Evolutionary conservation across 2,797 vertebrate genomes (phyloP).

Genomic region (Cryptoblepharus egeriae): DNA sequence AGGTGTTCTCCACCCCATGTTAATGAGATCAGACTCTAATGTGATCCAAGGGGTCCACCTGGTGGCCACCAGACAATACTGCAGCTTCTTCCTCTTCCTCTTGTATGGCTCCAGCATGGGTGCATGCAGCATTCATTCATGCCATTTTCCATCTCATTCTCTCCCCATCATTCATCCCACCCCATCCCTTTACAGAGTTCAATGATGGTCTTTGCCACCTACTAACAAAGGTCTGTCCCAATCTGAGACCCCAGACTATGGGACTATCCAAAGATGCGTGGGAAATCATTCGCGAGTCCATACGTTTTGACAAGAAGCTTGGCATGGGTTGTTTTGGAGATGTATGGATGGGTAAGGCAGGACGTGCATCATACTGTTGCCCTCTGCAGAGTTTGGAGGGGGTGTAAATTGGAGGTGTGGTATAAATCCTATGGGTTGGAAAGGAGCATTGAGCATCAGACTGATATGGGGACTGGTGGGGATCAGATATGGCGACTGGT

Average conservation of each 20-base stretch:
- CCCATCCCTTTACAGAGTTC: slow-evolving; percentile 77
- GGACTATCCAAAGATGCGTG: slow-evolving; percentile 94
- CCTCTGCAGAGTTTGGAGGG: not conserved
- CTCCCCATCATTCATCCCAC: not conserved
- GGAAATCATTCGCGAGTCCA: slow-evolving; percentile 88
- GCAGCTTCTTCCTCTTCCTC: slow-evolving; percentile 6
- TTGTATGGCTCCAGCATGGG: not conserved
- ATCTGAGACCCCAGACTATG: slow-evolving; percentile 89
- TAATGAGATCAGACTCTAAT: rapidly evolving
- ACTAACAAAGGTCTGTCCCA: slow-evolving; percentile 85
- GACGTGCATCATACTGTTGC: not conserved
- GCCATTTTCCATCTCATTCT: slow-evolving; percentile 18
- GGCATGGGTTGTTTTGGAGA: slow-evolving; percentile 98
- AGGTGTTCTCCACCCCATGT: too few species aligned
- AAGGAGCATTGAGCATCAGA: not conserved
- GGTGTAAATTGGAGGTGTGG: not conserved
- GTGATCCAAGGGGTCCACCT: not conserved
- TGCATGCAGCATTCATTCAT: slow-evolving; percentile 62
- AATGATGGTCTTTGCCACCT: slow-evolving; percentile 93
- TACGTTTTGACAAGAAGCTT: slow-evolving; percentile 85
- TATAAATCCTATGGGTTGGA: not conserved
- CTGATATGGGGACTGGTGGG: not conserved
- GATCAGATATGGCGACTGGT: too few species aligned
- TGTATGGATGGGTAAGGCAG: slow-evolving; percentile 94
- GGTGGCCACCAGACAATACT: slow-evolving; percentile 5